These are phyloP conservation scores for Lophochroa leadbeateri DNA, from an alignment of 2,113 vertebrate species.

Conservation along the genomic window DNA sequence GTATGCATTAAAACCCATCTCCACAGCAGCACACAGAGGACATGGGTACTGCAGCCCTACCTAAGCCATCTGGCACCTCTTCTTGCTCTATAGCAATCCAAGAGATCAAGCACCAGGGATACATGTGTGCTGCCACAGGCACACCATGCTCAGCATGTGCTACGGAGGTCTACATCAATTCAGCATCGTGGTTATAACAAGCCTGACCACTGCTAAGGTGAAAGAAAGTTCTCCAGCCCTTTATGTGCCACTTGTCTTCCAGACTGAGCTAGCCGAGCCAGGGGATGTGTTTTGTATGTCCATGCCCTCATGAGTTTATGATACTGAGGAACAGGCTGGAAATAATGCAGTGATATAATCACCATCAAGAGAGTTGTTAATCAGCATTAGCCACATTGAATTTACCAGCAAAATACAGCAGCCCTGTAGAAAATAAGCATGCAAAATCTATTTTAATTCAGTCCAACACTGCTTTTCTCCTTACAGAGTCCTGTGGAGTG, in stretches of 20 bases:
- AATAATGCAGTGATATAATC: conserved; percentile 5
- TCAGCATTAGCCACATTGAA: conserved; percentile 51
- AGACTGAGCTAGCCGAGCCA: background rate
- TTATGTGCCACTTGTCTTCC: background rate
- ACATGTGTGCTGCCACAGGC: background rate
- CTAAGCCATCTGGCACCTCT: background rate
- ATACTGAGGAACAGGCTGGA: background rate
- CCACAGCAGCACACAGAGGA: background rate
- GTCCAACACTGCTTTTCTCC: background rate
- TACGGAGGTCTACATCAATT: background rate
- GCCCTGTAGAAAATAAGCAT: conserved; percentile 9
- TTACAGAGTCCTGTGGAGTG: background rate
- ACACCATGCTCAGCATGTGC: fast-evolving
- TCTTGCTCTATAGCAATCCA: background rate
- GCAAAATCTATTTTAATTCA: conserved; percentile 20
- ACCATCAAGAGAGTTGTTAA: conserved; percentile 13
- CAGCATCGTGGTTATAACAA: fast-evolving
- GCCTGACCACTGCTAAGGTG: background rate
- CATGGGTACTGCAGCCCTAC: fast-evolving
- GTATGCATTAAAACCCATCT: background rate
- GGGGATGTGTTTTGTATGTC: background rate
- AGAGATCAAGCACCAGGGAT: background rate
- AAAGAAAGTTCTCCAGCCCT: background rate
- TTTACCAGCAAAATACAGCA: background rate
- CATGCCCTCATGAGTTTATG: background rate